Percentiles rank a stretch among this genome's conserved stretches.
These are phyloP conservation scores for Tarsius wallacei DNA, from an alignment of 2,797 vertebrate genomes.

Conservation along the genomic window DNA sequence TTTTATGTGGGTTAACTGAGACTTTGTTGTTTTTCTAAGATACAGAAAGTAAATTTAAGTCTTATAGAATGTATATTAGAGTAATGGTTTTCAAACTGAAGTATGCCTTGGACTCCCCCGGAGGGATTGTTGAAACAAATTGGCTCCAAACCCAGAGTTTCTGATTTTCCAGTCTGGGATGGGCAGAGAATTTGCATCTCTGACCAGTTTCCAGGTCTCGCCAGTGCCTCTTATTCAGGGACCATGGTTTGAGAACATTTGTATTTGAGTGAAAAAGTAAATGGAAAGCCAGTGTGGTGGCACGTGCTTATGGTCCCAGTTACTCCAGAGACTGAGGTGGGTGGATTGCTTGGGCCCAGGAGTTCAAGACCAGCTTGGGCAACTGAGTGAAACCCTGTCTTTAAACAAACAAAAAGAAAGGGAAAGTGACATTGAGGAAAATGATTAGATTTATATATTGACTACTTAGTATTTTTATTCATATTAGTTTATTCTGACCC, in stretches of 20 bases:
- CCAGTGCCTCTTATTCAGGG: background rate
- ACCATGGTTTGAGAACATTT: conserved; percentile 16
- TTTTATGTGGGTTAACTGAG: conserved; percentile 6
- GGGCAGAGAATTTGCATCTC: background rate
- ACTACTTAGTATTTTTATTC: conserved; percentile 6
- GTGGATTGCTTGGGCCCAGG: background rate
- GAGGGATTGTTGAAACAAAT: conserved; percentile 22
- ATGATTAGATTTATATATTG: background rate
- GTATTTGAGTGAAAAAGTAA: conserved; percentile 25
- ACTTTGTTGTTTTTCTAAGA: conserved; percentile 19
- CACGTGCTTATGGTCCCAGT: background rate
- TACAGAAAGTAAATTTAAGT: background rate
- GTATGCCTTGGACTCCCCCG: background rate
- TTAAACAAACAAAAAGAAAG: background rate
- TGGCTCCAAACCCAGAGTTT: background rate
- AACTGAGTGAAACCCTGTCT: background rate
- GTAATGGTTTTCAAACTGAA: background rate
- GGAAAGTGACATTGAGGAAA: conserved; percentile 12
- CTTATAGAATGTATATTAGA: background rate
- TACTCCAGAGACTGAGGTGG: background rate
- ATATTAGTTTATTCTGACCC: conserved; percentile 34
- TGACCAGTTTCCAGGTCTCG: background rate
- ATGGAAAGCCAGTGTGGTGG: background rate
- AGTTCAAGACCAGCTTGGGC: background rate
- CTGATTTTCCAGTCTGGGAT: background rate